phyloP scores from a whole-genome alignment of 2,113 vertebrate genomes.

The Equus quagga region DNA sequence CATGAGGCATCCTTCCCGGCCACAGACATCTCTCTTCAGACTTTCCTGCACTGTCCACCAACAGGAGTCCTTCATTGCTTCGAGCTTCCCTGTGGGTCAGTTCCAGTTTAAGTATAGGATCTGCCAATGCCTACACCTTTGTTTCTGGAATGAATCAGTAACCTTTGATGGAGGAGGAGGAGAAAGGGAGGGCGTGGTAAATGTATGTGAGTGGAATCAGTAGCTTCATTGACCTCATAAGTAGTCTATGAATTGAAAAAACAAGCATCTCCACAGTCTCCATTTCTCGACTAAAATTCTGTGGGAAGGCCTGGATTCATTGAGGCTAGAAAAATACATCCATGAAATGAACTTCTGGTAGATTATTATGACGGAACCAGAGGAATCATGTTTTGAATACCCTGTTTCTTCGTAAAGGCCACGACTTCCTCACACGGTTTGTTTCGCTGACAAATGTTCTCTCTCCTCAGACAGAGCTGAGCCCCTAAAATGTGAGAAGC shows the following conservation, averaged over 20 bases:
- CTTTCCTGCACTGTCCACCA: neutral
- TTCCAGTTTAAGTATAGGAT: neutral
- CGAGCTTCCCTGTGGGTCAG: neutral
- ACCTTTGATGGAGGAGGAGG: neutral
- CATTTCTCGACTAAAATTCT: neutral
- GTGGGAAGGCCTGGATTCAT: neutral
- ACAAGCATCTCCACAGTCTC: neutral
- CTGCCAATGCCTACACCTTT: neutral
- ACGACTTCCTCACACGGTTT: neutral
- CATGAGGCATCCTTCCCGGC: neutral
- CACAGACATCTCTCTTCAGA: neutral
- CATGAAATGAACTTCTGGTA: neutral
- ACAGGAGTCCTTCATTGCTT: neutral
- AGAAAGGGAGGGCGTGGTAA: neutral
- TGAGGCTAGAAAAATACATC: neutral
- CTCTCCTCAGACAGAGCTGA: conserved; percentile 6
- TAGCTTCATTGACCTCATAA: neutral
- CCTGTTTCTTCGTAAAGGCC: neutral
- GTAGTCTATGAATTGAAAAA: neutral
- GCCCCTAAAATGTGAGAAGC: neutral
- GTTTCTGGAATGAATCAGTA: neutral
- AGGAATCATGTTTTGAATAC: neutral
- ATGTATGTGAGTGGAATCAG: neutral
- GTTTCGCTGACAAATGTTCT: neutral
- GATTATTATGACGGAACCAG: neutral